Base-by-base conservation (phyloP, 2,888 invertebrate genomes). In the Villa cingulata region DNA sequence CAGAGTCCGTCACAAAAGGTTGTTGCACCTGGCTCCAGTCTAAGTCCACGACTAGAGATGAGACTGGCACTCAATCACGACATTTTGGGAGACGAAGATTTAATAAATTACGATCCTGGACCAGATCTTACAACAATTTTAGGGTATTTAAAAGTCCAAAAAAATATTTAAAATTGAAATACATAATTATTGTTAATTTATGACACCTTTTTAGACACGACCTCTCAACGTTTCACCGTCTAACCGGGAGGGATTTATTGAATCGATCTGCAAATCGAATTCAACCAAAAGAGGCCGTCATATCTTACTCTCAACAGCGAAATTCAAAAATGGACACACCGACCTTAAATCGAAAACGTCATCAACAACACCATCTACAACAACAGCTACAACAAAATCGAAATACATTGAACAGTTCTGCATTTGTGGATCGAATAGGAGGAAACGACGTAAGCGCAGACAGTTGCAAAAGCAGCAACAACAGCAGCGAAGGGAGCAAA, bases 381-480 rank as follows among this genome's bases (percentile, higher is more conserved):
- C 57, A 59, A 56, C 58, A 58, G 53, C 62, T 59, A 54, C 65
- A 56, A 57, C 65, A 58, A 66, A 68, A 59, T 64, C 68, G 56
- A 64, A 77, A 72, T 78, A 77, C 74, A 75, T 78, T 77, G 76
- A 77, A 71, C 78, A 78, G 58, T 78, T 78, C 76, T 78, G 78
- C 71, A 76, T 78, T 72, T 78, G 78, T 71, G 62, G 77, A 70
- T 75, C 76, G 56, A 60, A 61, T 42, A 55, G 62, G 27, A 57
- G 64, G 46, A 57, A 64, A 18, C 62, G 66, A 23, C 58, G 60
- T 42, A 59, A 62, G 18, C 60, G 64, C 10, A 58, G 61, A 44
- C 61, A 64, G 41, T 58, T 61, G 45, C 65, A 65, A 54, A 62
- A 63, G 51, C 54, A 60, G 41, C 64, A 65, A 52, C 56, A 62